These are phyloP conservation scores for Cryptocephalus moraei DNA, from an alignment of 2,888 invertebrate genomes.

Conservation along the genomic window DNA sequence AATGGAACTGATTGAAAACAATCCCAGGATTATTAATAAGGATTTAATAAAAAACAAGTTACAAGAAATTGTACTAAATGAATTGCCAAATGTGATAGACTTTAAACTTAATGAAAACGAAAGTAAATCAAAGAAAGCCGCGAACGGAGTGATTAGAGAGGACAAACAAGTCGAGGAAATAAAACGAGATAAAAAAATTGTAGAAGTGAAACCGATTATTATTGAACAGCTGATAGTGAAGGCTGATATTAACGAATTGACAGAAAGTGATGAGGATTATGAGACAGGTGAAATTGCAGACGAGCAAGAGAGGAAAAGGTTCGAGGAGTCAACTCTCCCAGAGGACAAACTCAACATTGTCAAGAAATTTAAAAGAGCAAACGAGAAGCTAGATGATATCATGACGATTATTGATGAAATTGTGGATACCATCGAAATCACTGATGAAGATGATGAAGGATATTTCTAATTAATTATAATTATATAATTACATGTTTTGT, in stretches of 20 bases:
- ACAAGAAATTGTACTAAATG: slow-evolving; percentile 29
- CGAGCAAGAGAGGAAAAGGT: neutral
- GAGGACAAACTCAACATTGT: slow-evolving; percentile 16
- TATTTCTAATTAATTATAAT: slow-evolving; percentile 6
- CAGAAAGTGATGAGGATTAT: slow-evolving; percentile 13
- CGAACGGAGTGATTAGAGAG: neutral
- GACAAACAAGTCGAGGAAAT: neutral
- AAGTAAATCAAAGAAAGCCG: neutral
- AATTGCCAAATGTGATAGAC: slow-evolving; percentile 21
- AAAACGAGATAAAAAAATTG: neutral
- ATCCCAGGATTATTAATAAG: slow-evolving; percentile 41
- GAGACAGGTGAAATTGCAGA: slow-evolving; percentile 6
- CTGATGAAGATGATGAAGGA: slow-evolving; percentile 21
- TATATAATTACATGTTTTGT: slow-evolving; percentile 10
- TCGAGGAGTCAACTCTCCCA: slow-evolving; percentile 11
- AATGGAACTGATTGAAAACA: slow-evolving; percentile 40
- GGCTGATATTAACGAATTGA: slow-evolving; percentile 1
- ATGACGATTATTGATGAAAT: slow-evolving; percentile 35
- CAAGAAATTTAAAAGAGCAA: slow-evolving; percentile 29
- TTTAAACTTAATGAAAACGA: slow-evolving; percentile 10
- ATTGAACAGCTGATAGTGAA: neutral
- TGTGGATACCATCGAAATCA: slow-evolving; percentile 33
- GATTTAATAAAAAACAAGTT: slow-evolving; percentile 39
- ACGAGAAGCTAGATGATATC: slow-evolving; percentile 32
- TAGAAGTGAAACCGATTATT: neutral